phyloP scores from a whole-genome alignment of 2,888 invertebrate species.

The Noctua comes region DNA sequence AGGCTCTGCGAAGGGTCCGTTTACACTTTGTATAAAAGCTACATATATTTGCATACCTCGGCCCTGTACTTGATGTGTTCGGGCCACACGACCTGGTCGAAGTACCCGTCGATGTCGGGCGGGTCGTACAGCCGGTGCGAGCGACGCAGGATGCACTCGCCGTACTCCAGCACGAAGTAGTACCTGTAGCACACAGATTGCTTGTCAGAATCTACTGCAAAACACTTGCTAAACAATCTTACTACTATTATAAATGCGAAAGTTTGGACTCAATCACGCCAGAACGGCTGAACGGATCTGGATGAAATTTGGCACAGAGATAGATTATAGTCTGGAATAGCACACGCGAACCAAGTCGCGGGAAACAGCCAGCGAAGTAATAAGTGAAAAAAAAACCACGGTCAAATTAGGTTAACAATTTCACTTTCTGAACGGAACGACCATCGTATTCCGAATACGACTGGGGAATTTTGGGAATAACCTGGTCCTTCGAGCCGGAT shows the following conservation, averaged over 20 bases:
- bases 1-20: background rate
- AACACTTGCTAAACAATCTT: background rate
- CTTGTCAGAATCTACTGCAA: background rate
- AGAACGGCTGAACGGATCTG: background rate
- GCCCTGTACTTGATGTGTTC: slow-evolving; percentile 92
- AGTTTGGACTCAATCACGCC: background rate
- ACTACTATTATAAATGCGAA: background rate
- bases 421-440: background rate
- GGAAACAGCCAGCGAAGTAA: background rate
- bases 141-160: slow-evolving; percentile 92
- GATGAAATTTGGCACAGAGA: background rate
- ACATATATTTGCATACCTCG: slow-evolving; percentile 68
- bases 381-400: background rate
- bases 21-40: background rate
- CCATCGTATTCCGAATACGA: background rate
- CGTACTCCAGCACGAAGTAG: slow-evolving; percentile 93
- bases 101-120: slow-evolving; percentile 96
- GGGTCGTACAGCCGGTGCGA: slow-evolving; percentile 93
- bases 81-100: slow-evolving; percentile 98
- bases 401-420: background rate
- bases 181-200: slow-evolving; percentile 85
- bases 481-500: background rate
- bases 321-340: too few relatives aligned
- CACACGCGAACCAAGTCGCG: background rate
- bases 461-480: background rate